phyloP scores from a whole-genome alignment of 1,140 invertebrate genomes.

The Drosophila parvula region DNA sequence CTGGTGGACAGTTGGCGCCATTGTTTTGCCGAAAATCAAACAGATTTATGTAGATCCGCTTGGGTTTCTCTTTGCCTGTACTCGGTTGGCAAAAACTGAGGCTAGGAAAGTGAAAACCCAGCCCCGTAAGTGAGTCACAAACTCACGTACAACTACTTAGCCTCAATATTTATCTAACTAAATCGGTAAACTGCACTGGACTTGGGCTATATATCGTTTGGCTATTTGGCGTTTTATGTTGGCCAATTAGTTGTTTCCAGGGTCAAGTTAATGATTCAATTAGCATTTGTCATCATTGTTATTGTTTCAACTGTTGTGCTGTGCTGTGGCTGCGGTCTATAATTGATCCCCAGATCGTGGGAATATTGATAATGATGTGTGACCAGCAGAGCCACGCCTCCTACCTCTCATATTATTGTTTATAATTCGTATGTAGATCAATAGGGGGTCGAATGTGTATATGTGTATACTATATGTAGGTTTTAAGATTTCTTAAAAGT shows the following conservation, averaged over 20 bases:
- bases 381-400: conserved; percentile 8
- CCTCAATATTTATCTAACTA: conserved; percentile 52
- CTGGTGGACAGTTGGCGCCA: conserved; percentile 18
- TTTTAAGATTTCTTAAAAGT: background rate
- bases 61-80: conserved; percentile 29
- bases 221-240: conserved; percentile 67
- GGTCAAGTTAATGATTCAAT: conserved; percentile 80
- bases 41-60: conserved; percentile 26
- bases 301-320: conserved; percentile 17
- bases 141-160: conserved; percentile 35
- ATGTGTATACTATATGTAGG: too few relatives aligned
- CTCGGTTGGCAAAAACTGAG: background rate
- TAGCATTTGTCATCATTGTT: conserved; percentile 75
- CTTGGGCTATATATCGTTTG: conserved; percentile 15
- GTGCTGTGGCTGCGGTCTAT: conserved; percentile 17
- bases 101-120: conserved; percentile 65
- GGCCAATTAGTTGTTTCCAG: conserved; percentile 68
- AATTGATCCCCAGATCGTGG: conserved; percentile 76
- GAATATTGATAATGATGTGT: conserved; percentile 70
- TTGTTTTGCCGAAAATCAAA: conserved; percentile 38
- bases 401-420: too few relatives aligned
- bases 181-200: conserved; percentile 30
- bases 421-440: conserved; percentile 11
- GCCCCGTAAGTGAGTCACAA: background rate
- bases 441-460: background rate